phyloP scores from a whole-genome alignment of 2,113 vertebrate genomes.

The Felis chaus region DNA sequence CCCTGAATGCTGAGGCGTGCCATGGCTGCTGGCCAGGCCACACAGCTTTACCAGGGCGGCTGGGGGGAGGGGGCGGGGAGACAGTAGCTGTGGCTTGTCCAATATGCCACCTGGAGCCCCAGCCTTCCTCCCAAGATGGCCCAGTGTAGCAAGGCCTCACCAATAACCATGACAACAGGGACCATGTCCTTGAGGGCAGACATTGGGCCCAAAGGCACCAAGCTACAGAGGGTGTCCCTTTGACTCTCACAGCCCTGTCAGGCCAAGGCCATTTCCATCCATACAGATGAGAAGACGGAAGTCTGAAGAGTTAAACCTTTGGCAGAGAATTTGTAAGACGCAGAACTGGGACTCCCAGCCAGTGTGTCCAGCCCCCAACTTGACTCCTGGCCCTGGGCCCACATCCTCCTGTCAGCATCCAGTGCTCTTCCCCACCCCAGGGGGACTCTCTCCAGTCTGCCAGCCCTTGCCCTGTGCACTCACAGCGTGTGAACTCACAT shows the following conservation, averaged over 20 bases:
- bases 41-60: background rate
- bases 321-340: background rate
- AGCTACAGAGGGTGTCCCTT: background rate
- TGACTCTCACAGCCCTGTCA: background rate
- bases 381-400: background rate
- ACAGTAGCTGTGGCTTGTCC: background rate
- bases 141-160: background rate
- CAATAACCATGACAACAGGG: background rate
- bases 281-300: background rate
- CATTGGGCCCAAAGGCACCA: background rate
- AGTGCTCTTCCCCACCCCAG: rapidly evolving
- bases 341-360: background rate
- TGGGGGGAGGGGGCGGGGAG: background rate
- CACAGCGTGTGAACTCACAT: background rate
- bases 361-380: background rate
- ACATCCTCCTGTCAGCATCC: background rate
- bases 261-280: background rate
- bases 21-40: rapidly evolving
- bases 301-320: background rate
- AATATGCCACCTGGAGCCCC: background rate
- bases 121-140: background rate
- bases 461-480: background rate
- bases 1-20: background rate
- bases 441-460: background rate
- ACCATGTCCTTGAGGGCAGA: background rate